Percentiles rank a stretch among this genome's conserved stretches.
Evolutionary conservation across 1,140 invertebrate species (phyloP).

Genomic region (Drosophila repleta): DNA sequence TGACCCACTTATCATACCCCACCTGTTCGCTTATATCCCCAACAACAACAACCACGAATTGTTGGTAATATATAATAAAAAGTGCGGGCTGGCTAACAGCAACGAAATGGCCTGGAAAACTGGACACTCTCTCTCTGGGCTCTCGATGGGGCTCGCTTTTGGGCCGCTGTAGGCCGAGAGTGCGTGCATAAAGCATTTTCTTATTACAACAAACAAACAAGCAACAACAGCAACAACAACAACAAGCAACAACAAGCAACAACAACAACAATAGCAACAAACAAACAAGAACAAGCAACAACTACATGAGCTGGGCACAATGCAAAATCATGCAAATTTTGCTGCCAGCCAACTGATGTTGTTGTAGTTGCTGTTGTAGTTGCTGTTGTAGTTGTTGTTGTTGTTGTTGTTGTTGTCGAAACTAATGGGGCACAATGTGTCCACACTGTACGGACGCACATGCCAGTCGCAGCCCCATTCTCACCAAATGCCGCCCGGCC

Average conservation of each 20-base stretch:
- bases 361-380: slow-evolving; percentile 52
- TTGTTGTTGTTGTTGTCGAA: slow-evolving; percentile 62
- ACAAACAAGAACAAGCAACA: slow-evolving; percentile 1
- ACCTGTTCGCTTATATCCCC: too few species aligned
- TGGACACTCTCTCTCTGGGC: too few species aligned
- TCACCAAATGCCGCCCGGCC: neutral
- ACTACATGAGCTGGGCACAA: slow-evolving; percentile 24
- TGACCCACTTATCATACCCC: neutral
- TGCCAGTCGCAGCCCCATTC: neutral
- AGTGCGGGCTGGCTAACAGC: slow-evolving; percentile 63
- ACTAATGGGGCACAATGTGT: slow-evolving; percentile 82
- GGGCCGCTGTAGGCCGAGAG: slow-evolving; percentile 43
- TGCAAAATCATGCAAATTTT: slow-evolving; percentile 76
- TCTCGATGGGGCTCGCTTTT: slow-evolving; percentile 10
- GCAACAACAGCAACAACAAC: slow-evolving; percentile 4
- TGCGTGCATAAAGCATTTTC: slow-evolving; percentile 77
- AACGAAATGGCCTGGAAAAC: slow-evolving; percentile 80
- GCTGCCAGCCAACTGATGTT: slow-evolving; percentile 11
- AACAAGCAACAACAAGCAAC: neutral
- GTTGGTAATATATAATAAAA: slow-evolving; percentile 47
- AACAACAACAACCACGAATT: slow-evolving; percentile 10
- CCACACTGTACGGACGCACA: slow-evolving; percentile 52
- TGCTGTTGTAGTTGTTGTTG: slow-evolving; percentile 54
- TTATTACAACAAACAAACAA: slow-evolving; percentile 62
- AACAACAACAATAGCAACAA: slow-evolving; percentile 12